Evolutionary conservation across 2,888 invertebrate genomes (phyloP).

Genomic region (Geophilus truncorum): DNA sequence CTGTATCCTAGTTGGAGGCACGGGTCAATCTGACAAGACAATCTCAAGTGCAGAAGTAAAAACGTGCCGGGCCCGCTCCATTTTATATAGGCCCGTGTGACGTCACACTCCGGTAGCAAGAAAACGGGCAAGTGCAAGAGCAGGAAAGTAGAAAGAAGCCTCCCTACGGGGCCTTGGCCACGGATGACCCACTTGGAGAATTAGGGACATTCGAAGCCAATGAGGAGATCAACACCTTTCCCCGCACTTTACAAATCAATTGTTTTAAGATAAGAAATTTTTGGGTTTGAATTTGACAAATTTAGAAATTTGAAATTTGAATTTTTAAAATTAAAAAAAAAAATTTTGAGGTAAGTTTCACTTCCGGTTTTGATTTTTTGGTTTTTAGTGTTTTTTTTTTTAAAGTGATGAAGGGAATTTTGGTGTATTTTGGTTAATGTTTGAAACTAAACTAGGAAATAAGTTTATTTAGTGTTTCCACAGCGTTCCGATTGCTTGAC

Average conservation of each 20-base stretch:
- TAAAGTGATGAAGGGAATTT: neutral
- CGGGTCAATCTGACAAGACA: neutral
- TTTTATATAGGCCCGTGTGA: slow-evolving; percentile 8
- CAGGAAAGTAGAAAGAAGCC: slow-evolving; percentile 30
- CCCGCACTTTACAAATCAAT: no score
- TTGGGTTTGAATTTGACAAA: no score
- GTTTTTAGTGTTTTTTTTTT: neutral
- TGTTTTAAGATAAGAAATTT: no score
- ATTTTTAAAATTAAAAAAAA: no score
- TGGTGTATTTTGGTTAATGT: neutral
- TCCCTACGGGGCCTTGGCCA: slow-evolving; percentile 13
- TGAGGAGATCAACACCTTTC: neutral
- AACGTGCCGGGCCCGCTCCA: neutral
- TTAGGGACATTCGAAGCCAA: slow-evolving; percentile 8
- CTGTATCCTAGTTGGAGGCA: neutral
- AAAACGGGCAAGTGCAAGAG: neutral
- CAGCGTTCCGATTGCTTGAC: neutral
- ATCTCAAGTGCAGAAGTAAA: slow-evolving; percentile 5
- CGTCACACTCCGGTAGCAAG: slow-evolving; percentile 11
- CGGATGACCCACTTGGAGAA: slow-evolving; percentile 26
- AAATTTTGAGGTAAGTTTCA: neutral
- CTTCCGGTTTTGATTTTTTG: neutral
- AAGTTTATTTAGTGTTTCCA: neutral
- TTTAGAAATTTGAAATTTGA: no score
- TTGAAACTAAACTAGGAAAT: no score